Percentiles rank a stretch among this genome's conserved stretches.
Conservation (phyloP, 1,140 invertebrate species). For the Hydropsyche tenuis region DNA sequence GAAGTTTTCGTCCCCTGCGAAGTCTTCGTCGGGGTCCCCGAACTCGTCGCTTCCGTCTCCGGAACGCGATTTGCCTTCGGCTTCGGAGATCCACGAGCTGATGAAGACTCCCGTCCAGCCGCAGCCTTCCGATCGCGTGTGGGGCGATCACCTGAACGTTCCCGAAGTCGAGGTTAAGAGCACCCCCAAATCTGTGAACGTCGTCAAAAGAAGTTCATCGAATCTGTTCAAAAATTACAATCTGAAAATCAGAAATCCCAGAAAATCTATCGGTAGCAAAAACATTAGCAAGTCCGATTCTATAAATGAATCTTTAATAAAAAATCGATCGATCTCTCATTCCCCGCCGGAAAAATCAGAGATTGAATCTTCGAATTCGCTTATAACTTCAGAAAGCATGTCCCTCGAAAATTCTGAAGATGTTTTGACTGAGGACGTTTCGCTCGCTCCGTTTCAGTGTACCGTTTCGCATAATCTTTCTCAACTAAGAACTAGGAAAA, state of each 20-base stretch:
- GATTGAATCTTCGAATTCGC: neutral
- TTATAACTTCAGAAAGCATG: neutral
- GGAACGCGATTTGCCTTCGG: constrained; percentile 13
- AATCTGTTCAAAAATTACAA: constrained; percentile 74
- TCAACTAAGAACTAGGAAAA: constrained; percentile 53
- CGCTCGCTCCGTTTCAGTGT: constrained; percentile 2
- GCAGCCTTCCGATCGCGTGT: constrained; percentile 52
- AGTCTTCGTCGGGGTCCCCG: constrained; percentile 44
- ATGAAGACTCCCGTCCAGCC: neutral
- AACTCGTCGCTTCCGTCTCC: constrained; percentile 47
- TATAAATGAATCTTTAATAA: neutral
- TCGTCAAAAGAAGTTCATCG: constrained; percentile 64
- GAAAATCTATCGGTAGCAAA: constrained; percentile 68
- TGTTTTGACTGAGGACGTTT: no score
- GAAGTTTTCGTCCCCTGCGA: constrained; percentile 48
- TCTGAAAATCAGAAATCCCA: constrained; percentile 76
- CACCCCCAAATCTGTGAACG: constrained; percentile 47
- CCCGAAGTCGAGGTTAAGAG: constrained; percentile 38
- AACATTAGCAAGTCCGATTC: constrained; percentile 12
- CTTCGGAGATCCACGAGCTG: neutral
- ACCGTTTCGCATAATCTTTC: constrained; percentile 35
- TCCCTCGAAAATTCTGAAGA: no score
- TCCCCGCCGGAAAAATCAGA: neutral
- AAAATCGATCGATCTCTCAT: neutral
- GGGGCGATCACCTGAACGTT: constrained; percentile 63